These are phyloP conservation scores for Trichosurus vulpecula DNA, from an alignment of 2,797 vertebrate genomes.

Conservation along the genomic window DNA sequence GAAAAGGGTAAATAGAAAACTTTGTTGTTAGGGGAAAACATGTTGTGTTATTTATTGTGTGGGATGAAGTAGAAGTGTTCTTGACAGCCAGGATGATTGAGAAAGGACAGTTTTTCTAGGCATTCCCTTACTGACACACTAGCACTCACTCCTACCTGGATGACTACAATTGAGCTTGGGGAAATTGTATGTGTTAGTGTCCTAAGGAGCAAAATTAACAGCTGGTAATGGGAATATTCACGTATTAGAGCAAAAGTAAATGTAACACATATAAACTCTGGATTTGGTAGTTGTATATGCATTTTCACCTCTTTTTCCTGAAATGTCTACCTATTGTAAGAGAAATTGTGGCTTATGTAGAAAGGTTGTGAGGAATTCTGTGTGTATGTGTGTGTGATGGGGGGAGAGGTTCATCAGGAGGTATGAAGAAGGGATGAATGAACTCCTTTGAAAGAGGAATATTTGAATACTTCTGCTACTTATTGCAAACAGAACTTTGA, in stretches of 20 bases:
- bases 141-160: conserved; percentile 47
- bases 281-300: background rate
- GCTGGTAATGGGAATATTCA: conserved; percentile 67
- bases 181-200: conserved; percentile 70
- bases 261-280: conserved; percentile 20
- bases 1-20: conserved; percentile 63
- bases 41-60: conserved; percentile 62
- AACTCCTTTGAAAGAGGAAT: conserved; percentile 46
- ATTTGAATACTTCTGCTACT: conserved; percentile 32
- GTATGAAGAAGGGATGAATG: conserved; percentile 23
- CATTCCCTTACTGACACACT: conserved; percentile 61
- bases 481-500: background rate
- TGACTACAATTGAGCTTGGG: conserved; percentile 66
- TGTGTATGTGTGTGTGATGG: background rate
- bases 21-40: conserved; percentile 34
- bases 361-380: background rate
- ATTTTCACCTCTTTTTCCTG: background rate
- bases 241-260: conserved; percentile 53
- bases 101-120: conserved; percentile 69
- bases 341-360: conserved; percentile 29
- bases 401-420: too few species aligned
- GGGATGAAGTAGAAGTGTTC: conserved; percentile 65
- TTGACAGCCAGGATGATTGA: conserved; percentile 70
- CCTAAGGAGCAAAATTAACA: conserved; percentile 66
- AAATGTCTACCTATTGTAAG: conserved; percentile 50